A percentile compares a stretch with the other conserved stretches of the same genome.
Conservation (phyloP, 2,888 invertebrate species). For the Caenorhabditis sulstoni region DNA sequence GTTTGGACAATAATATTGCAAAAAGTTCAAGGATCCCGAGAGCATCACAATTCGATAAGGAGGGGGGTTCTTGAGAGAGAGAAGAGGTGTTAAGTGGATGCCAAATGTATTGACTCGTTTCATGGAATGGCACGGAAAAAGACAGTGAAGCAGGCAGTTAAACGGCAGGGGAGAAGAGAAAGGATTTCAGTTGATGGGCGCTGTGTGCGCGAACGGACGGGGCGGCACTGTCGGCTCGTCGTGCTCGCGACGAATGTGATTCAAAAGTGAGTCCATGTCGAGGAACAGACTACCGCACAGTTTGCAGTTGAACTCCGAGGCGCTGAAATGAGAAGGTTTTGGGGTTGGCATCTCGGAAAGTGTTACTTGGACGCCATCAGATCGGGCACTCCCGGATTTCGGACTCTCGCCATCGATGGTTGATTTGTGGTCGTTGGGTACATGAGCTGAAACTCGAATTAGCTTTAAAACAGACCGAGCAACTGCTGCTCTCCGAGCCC, state of each 20-base stretch:
- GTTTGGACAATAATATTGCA: slow-evolving; percentile 11
- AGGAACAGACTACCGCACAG: slow-evolving; percentile 58
- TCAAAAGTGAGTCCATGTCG: slow-evolving; percentile 61
- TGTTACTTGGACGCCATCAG: slow-evolving; percentile 2
- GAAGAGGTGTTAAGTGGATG: too few relatives aligned
- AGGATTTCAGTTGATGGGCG: slow-evolving; percentile 45
- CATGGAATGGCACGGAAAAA: too few relatives aligned
- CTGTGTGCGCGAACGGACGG: slow-evolving; percentile 61
- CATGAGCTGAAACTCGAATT: slow-evolving; percentile 31
- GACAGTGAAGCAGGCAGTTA: too few relatives aligned
- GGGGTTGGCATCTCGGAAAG: too few relatives aligned
- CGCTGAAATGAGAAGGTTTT: slow-evolving; percentile 18
- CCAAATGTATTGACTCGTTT: neutral
- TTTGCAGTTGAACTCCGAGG: slow-evolving; percentile 59
- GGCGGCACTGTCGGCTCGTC: slow-evolving; percentile 48
- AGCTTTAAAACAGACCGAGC: too few relatives aligned
- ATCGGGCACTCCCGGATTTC: slow-evolving; percentile 28
- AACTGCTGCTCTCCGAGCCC: neutral
- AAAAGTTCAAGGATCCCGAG: neutral
- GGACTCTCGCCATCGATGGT: neutral
- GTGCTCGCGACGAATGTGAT: slow-evolving; percentile 65
- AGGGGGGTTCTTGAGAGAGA: too few relatives aligned
- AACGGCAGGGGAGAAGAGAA: neutral
- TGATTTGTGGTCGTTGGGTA: slow-evolving; percentile 34
- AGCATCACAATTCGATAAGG: too few relatives aligned